Conservation (phyloP, 2,113 vertebrate species). For the Actenoides hombroni region DNA sequence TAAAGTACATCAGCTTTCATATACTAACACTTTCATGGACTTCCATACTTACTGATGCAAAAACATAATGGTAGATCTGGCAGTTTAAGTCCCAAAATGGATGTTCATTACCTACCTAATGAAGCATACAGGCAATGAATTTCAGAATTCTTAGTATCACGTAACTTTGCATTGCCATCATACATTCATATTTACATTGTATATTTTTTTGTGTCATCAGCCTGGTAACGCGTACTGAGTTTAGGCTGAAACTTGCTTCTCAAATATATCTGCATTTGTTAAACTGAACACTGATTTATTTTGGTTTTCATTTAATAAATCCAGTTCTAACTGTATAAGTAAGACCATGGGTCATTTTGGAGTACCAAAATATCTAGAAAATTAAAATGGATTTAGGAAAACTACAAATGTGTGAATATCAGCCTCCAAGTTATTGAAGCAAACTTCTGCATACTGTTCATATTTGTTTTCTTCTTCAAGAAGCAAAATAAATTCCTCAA, state of each 20-base stretch:
- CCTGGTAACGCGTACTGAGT: not conserved
- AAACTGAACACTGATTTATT: not conserved
- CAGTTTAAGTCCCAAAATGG: constrained; percentile 51
- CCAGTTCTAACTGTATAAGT: not conserved
- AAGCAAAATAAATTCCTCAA: not conserved
- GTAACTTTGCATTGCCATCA: not conserved
- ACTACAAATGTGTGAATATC: not conserved
- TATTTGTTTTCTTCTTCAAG: not conserved
- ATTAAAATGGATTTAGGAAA: not conserved
- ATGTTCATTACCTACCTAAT: constrained; percentile 63
- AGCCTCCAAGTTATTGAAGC: not conserved
- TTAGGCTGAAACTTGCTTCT: not conserved
- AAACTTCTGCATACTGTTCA: not conserved
- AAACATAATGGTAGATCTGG: constrained; percentile 34
- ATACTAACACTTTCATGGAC: not conserved
- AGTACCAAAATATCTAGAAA: not conserved
- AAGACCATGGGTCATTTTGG: not conserved
- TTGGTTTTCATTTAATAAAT: constrained; percentile 4
- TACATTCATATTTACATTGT: not conserved
- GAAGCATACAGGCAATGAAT: constrained; percentile 42
- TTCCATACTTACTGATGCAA: constrained; percentile 52
- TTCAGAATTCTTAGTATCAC: constrained; percentile 33
- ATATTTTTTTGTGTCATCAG: not conserved
- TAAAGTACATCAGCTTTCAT: constrained; percentile 41
- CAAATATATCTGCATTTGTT: not conserved